Conservation (phyloP, 2,113 vertebrate species). For the Haemorhous mexicanus region DNA sequence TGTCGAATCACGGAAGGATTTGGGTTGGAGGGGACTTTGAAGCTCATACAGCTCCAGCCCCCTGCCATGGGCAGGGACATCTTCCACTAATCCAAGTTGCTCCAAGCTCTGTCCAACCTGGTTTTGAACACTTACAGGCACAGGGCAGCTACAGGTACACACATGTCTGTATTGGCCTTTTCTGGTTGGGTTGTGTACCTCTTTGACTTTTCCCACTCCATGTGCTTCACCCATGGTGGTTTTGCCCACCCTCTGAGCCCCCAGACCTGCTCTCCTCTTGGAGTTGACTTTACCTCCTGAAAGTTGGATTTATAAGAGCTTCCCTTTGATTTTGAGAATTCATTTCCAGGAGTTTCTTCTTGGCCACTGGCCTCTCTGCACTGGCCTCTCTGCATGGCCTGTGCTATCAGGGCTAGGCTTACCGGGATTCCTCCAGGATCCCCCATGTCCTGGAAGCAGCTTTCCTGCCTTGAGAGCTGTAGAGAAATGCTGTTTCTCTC, state of each 20-base stretch:
- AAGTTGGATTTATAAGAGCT: neutral
- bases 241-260: neutral
- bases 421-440: neutral
- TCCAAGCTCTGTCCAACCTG: fast-evolving
- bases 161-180: neutral
- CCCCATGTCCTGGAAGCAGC: neutral
- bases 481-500: neutral
- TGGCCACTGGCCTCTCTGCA: fast-evolving
- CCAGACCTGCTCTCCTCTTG: neutral
- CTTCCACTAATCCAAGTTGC: neutral
- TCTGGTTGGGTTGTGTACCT: neutral
- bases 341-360: neutral
- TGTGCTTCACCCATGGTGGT: neutral
- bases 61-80: neutral
- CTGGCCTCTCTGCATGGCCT: fast-evolving
- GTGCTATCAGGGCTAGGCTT: neutral
- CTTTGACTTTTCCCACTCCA: fast-evolving
- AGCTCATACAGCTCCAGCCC: neutral
- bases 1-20: neutral
- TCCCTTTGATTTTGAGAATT: neutral
- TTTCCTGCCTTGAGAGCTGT: neutral
- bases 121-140: neutral
- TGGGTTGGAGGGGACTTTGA: neutral
- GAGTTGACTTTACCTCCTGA: neutral
- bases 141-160: neutral